Percentiles rank a stretch among this genome's conserved stretches.
Conservation (phyloP, 2,888 invertebrate genomes). For the Brachycybe producta region DNA sequence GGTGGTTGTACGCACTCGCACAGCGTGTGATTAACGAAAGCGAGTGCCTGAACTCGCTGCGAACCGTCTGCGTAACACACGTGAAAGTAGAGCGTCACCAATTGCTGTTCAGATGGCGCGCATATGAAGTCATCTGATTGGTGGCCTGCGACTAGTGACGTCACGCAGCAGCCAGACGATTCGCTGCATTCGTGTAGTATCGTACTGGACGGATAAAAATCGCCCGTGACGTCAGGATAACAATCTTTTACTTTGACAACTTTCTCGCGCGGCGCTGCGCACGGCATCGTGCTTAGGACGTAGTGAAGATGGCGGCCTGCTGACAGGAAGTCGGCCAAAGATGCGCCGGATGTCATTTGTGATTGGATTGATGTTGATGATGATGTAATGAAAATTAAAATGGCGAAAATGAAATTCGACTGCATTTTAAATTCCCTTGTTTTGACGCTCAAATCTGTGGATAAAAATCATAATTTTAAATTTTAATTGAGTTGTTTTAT, state of each 20-base stretch:
- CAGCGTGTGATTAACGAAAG: conserved; percentile 3
- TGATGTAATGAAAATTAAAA: background rate
- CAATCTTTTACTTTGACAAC: background rate
- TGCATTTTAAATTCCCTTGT: too few relatives aligned
- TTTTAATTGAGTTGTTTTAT: too few relatives aligned
- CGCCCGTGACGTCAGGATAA: background rate
- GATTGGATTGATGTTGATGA: background rate
- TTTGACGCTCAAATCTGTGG: too few relatives aligned
- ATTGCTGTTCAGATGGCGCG: background rate
- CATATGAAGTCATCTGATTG: background rate
- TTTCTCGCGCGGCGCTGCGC: background rate
- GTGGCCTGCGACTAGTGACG: background rate
- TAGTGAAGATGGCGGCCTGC: conserved; percentile 6
- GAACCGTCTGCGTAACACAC: background rate
- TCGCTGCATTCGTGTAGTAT: conserved; percentile 8
- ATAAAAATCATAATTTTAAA: too few relatives aligned
- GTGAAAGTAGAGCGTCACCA: conserved; percentile 8
- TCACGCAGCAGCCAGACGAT: background rate
- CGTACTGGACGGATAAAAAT: background rate
- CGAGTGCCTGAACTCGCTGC: background rate
- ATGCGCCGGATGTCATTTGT: background rate
- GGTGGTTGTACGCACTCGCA: conserved; percentile 5
- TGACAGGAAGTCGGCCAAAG: background rate
- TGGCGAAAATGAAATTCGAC: too few relatives aligned
- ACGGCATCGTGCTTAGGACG: background rate